Conservation (phyloP, 2,888 invertebrate genomes). For the Dynastes hyllus region DNA sequence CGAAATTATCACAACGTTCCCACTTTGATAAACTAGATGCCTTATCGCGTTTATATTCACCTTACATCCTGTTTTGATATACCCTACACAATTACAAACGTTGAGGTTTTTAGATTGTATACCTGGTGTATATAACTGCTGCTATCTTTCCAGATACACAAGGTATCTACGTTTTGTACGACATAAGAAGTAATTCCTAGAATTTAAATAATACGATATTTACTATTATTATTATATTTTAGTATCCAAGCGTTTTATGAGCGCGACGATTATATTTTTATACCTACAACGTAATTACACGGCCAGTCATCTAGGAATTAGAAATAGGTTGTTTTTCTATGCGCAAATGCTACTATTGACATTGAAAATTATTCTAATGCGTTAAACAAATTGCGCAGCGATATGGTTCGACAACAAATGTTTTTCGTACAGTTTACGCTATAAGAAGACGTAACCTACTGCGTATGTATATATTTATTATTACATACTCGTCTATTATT, state of each 20-base stretch:
- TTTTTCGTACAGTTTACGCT: not conserved
- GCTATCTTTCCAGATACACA: not conserved
- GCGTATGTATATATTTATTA: not conserved
- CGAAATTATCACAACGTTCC: slow-evolving; percentile 8
- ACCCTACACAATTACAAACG: not conserved
- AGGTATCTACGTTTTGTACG: not conserved
- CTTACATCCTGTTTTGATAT: slow-evolving; percentile 40
- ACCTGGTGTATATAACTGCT: not conserved
- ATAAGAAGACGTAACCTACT: not conserved
- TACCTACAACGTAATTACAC: slow-evolving; percentile 4
- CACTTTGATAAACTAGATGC: slow-evolving; percentile 14
- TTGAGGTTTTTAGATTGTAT: slow-evolving; percentile 1
- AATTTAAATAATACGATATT: too few species aligned
- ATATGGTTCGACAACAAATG: not conserved
- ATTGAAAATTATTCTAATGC: slow-evolving; percentile 34
- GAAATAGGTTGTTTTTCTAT: slow-evolving; percentile 13
- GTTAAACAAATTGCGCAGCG: slow-evolving; percentile 19
- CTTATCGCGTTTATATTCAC: slow-evolving; percentile 22
- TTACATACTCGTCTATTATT: too few species aligned
- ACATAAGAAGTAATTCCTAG: too few species aligned
- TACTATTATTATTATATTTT: not conserved
- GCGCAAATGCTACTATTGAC: slow-evolving; percentile 14
- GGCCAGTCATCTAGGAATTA: not conserved
- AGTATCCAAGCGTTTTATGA: not conserved
- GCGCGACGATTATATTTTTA: not conserved